Conservation (phyloP, 1,140 invertebrate species). For the Limonius californicus region DNA sequence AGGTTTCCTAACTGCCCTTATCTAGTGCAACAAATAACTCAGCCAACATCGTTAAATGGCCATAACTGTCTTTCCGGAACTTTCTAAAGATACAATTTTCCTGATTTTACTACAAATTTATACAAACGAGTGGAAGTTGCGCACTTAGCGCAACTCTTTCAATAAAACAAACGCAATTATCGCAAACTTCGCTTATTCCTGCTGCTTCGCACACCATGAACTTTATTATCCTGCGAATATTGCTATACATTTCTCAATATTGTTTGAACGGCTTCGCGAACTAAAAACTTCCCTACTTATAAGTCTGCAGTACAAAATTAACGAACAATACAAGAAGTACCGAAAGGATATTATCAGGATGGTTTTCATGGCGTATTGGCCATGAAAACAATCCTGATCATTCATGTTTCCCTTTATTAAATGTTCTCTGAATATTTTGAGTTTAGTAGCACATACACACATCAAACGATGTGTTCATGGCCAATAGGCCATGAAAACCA, state of each 20-base stretch:
- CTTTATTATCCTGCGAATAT: background rate
- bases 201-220: background rate
- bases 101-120: background rate
- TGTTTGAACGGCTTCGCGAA: no score
- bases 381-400: no score
- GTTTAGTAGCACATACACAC: no score
- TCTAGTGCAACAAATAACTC: background rate
- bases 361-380: no score
- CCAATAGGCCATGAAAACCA: no score
- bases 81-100: background rate
- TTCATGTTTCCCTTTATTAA: no score
- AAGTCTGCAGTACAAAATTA: no score
- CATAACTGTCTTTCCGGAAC: background rate
- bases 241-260: background rate
- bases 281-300: no score
- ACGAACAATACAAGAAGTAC: no score
- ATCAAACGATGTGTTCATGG: no score
- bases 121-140: background rate
- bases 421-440: no score
- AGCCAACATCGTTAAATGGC: background rate
- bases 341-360: no score
- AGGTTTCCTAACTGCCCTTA: background rate
- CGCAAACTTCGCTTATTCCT: background rate
- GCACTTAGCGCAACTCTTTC: background rate
- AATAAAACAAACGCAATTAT: conserved; percentile 1